phyloP scores from a whole-genome alignment of 2,113 vertebrate species.

The Bufo bufo region DNA sequence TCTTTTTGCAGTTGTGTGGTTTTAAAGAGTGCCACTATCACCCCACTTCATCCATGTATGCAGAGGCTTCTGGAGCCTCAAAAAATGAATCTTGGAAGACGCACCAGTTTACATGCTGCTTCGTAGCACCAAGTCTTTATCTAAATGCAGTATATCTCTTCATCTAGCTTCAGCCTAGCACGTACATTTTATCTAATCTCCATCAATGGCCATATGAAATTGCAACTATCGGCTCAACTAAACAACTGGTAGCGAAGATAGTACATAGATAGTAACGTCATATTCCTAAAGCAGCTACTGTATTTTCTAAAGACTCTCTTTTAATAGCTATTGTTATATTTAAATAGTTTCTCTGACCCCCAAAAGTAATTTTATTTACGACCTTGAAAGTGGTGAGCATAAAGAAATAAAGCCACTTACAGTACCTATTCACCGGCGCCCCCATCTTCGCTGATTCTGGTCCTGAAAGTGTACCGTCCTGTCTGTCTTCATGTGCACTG shows the following conservation, averaged over 20 bases:
- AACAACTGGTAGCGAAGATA: background rate
- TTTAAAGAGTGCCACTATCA: no score
- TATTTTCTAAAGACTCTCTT: background rate
- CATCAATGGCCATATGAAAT: background rate
- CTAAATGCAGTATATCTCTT: background rate
- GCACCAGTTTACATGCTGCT: background rate
- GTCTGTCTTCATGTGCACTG: no score
- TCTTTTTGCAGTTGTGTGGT: no score
- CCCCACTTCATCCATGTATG: no score
- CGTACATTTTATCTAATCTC: slow-evolving; percentile 14
- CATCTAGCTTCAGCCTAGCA: background rate
- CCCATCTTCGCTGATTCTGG: no score
- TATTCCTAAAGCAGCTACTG: background rate
- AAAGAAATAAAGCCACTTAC: no score
- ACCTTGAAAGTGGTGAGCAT: no score
- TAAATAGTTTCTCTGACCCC: no score
- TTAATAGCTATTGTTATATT: background rate
- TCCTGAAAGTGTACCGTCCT: no score
- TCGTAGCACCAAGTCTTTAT: background rate
- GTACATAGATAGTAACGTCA: background rate
- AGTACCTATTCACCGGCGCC: no score
- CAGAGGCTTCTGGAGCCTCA: no score
- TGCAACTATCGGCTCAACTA: background rate
- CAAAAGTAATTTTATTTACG: no score
- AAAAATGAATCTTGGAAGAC: background rate